Base-by-base conservation (phyloP, 2,797 vertebrate species). In the Hydrocynus forskahlii region DNA sequence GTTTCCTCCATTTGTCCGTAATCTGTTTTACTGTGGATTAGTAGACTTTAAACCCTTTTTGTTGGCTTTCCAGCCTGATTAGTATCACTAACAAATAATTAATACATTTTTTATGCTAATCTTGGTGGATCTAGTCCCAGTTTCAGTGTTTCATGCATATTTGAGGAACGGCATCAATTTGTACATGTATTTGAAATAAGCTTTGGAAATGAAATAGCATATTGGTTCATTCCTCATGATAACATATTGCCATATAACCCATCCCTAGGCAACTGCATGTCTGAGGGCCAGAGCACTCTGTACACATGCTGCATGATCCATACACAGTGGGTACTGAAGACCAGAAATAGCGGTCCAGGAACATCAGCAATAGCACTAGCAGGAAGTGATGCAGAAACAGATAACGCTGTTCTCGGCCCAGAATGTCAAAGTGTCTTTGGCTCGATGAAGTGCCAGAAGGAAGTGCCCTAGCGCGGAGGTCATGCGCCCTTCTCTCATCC, bases 401-500 rank as follows among this genome's bases (percentile, higher is more conserved):
- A 57, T 54, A 52, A 45, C 50, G 38, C 12, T 6, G 14, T 48
- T 48, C 9, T 10, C 72, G 19, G 38, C 48, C 21, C 68, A 48
- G 12, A 60, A 57, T 21, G n/a, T 62, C 55, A 70, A 74, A 21
- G 60, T 16, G 76, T 55, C 21, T 75, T 69, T 17, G 23, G 57
- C 19, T 50, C 38, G 12, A 50, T 17, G 62, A 66, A 35, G 38
- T 35, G 48, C 57, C 23, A 54, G 54, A 83, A 80, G 48, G 57
- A 83, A 71, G 54, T 43, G 50, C 23, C 38, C 38, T 62, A 29
- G 57, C 19, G 66, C 50, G 5, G 68, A 64, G 72, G 25, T 76
- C 59, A 76, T 45, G 54, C 52, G 55, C 69, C 78, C 45, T 78
- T 87, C 75, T 66, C 83, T 88, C 76, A 74, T 85, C 82, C 76